Evolutionary conservation across 2,113 vertebrate genomes (phyloP), one percentile per base, ranked within the genome.

Genomic region (Chionomys nivalis): DNA sequence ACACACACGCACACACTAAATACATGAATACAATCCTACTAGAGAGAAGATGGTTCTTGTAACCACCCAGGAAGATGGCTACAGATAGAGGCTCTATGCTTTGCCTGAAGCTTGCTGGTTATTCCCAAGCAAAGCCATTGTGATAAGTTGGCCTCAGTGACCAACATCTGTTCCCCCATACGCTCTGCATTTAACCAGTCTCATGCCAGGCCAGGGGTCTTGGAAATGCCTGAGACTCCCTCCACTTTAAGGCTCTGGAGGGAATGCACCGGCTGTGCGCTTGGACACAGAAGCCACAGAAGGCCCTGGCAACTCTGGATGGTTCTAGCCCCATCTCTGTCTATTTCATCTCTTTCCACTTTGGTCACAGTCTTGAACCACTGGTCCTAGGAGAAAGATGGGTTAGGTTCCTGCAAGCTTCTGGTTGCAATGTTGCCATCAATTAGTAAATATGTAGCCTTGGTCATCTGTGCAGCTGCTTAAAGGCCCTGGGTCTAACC

Each of bases 11-110:
- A 81, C 52, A n/a, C 52, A 81, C 21, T 11, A 12, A 47, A 19
- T 19, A 42, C 19, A 39, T 52, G 33, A 55, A 24, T 16, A 2
- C 7, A 24, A 13, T 8, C 0, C 6, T n/a, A 14, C 2, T 13
- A 85, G 33, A 8, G 90, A 36, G 31, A 3, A 4, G 39, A n/a
- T 12, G 12, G 0, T 11, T 24, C 12, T 66, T 42, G 72, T 31
- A 47, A 16, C 16, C 17, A 28, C 14, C 16, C 10, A 7, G 58
- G 31, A 21, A 24, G 24, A 58, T 28, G 0, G 9, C 16, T 13
- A 0, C 36, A 63, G 75, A n/a, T 1, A 7, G 10, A 4, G 19
- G 19, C 5, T 39, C 42, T 1, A 0, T 1, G 39, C 21, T 36
- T 13, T 23, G 26, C 24, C 17, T 0, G 26, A 7, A 58, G 33